Evolutionary conservation across 2,113 vertebrate species (phyloP).

Genomic region (Monopterus albus): DNA sequence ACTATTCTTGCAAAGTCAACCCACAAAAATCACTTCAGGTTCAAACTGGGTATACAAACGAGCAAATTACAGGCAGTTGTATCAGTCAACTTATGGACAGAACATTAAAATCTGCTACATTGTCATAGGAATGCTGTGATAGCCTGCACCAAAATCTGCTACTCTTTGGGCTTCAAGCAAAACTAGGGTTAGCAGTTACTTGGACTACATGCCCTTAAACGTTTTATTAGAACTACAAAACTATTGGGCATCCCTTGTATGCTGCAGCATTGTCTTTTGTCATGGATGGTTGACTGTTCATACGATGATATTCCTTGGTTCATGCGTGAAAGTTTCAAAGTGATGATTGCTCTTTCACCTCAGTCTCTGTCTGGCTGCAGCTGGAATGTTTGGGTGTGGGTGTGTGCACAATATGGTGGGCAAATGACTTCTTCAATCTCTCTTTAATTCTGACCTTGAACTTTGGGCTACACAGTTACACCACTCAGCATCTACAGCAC

Average conservation of each 20-base stretch:
- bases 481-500: conserved; percentile 34
- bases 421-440: conserved; percentile 59
- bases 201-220: not conserved
- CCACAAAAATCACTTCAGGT: too few species aligned
- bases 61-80: too few species aligned
- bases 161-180: not conserved
- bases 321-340: conserved; percentile 55
- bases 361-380: conserved; percentile 79
- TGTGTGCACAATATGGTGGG: conserved; percentile 14
- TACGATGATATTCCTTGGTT: conserved; percentile 33
- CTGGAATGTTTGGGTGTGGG: conserved; percentile 69
- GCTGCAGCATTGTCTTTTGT: conserved; percentile 6
- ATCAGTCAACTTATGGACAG: too few species aligned
- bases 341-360: conserved; percentile 62
- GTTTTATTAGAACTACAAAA: not conserved
- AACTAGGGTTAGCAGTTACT: not conserved
- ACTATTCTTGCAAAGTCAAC: too few species aligned
- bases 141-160: not conserved
- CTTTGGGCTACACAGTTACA: conserved; percentile 10
- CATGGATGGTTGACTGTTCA: conserved; percentile 2
- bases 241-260: not conserved
- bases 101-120: too few species aligned
- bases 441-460: conserved; percentile 49
- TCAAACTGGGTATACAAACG: too few species aligned
- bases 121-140: not conserved